A percentile compares a stretch with the other conserved stretches of the same genome.
Evolutionary conservation across 2,113 vertebrate species (phyloP).

Genomic region (Petromus typicus): DNA sequence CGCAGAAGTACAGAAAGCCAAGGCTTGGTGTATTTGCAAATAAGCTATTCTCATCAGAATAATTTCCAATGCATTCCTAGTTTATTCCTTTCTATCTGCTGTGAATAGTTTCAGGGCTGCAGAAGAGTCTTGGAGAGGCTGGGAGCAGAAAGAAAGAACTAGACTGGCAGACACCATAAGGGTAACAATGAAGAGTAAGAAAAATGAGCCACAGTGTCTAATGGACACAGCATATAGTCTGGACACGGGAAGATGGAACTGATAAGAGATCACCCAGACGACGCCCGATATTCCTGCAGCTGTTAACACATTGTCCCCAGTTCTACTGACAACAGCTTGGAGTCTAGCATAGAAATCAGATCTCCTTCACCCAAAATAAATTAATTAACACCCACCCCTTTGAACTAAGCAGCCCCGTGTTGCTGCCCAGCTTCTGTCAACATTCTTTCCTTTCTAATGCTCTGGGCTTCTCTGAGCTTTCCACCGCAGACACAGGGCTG

Average conservation of each 20-base stretch:
- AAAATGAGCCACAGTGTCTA: conserved; percentile 24
- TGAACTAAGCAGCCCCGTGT: conserved; percentile 60
- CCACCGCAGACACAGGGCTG: neutral
- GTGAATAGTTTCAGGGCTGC: neutral
- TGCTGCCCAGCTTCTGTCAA: conserved; percentile 66
- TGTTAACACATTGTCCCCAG: conserved; percentile 45
- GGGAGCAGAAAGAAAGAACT: neutral
- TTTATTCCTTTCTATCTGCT: neutral
- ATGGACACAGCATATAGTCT: neutral
- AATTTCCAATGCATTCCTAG: neutral
- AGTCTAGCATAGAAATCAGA: conserved; percentile 76
- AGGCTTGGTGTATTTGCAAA: conserved; percentile 1
- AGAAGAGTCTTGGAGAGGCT: neutral
- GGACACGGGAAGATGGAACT: conserved; percentile 36
- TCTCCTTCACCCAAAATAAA: conserved; percentile 73
- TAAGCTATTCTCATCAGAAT: neutral
- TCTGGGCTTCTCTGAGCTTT: conserved; percentile 34
- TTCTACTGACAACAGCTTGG: conserved; percentile 72
- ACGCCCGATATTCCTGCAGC: conserved; percentile 35
- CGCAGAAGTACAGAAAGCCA: neutral
- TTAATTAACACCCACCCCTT: conserved; percentile 68
- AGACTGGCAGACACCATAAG: neutral
- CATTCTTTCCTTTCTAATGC: neutral
- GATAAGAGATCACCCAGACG: conserved; percentile 46
- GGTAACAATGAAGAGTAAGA: neutral